Evolutionary conservation across 2,888 invertebrate species (phyloP), one percentile per base, ranked within the genome.

Genomic region (Drosophila infuscata): DNA sequence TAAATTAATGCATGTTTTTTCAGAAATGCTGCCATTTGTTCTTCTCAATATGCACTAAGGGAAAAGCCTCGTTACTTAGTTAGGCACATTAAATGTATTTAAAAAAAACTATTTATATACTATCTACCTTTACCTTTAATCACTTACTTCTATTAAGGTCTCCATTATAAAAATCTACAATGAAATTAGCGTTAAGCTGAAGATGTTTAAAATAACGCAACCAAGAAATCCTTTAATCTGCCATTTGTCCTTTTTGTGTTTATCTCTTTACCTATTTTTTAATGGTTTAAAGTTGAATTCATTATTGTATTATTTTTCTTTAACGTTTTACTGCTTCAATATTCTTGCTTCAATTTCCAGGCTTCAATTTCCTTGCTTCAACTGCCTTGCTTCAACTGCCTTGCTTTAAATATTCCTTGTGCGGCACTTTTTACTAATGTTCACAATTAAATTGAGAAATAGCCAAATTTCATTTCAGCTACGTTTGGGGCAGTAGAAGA

Each of bases 371-470:
- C 4, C 33, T 17, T 53, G 20, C 54, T 11, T 54, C 17, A 25
- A 54, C 17, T 43, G 15, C 4, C 33, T 25, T 53, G 20, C 54
- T 11, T 54, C 32, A 32, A 35, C 17, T 43, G 15, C 4, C 33
- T 25, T 35, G 20, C 54, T 7, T 54, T 29, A 25, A 54, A n/a
- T 15, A 7, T 6, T 1, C 12, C 3, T 59, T 43, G 12, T 15
- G 7, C 7, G 6, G 0, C 15, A n/a, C 0, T n/a, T 66, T 41
- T 3, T 8, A 1, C 20, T 29, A 29, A n/a, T 7, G 15, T 35
- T n/a, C 5, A 3, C 32, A 66, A 53, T 54, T 33, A 48, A 67
- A 52, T 32, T 46, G 33, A 3, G 25, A 38, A 25, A 48, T 29
- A 49, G 9, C 4, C 38, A 35, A 49, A 56, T 5, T 30, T 51